A percentile compares a stretch with the other conserved stretches of the same genome.
These are phyloP conservation scores for Apomyelois bistriatella DNA, from an alignment of 2,888 invertebrate genomes.

Conservation along the genomic window DNA sequence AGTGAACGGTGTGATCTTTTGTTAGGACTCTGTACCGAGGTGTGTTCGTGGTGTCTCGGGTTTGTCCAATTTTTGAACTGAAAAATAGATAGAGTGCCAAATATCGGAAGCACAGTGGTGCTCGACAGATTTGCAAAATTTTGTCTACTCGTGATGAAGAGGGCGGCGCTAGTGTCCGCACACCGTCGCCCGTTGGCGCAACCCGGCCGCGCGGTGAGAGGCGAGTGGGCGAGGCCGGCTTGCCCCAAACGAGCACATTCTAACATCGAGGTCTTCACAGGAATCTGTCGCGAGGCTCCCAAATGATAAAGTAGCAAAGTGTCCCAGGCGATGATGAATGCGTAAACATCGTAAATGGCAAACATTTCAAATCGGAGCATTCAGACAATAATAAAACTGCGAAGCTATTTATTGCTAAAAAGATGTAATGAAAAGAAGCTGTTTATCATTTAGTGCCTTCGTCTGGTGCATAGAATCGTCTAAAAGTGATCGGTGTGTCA, in stretches of 20 bases:
- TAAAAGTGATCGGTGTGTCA: conserved; percentile 52
- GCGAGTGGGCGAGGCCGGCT: conserved; percentile 24
- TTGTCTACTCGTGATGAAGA: conserved; percentile 63
- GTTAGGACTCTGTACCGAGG: conserved; percentile 23
- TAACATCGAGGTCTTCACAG: conserved; percentile 63
- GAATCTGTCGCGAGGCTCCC: conserved; percentile 63
- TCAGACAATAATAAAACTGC: conserved; percentile 51
- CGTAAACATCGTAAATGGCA: conserved; percentile 29
- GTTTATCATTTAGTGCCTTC: conserved; percentile 78
- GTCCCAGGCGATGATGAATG: conserved; percentile 45
- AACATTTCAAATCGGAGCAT: conserved; percentile 49
- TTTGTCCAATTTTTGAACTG: conserved; percentile 47
- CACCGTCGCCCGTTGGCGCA: conserved; percentile 44
- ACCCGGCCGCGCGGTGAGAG: conserved; percentile 8
- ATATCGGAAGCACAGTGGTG: conserved; percentile 76
- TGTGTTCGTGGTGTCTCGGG: conserved; percentile 47
- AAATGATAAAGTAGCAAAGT: conserved; percentile 74
- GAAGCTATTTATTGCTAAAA: conserved; percentile 48
- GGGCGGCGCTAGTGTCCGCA: conserved; percentile 49
- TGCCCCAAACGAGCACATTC: conserved; percentile 50
- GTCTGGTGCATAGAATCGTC: conserved; percentile 62
- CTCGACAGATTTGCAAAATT: conserved; percentile 69
- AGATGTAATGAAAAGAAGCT: conserved; percentile 52
- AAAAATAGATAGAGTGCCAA: conserved; percentile 70
- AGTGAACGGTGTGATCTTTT: conserved; percentile 40